Conservation (phyloP, 2,113 vertebrate genomes). For the Cinclus mexicanus region DNA sequence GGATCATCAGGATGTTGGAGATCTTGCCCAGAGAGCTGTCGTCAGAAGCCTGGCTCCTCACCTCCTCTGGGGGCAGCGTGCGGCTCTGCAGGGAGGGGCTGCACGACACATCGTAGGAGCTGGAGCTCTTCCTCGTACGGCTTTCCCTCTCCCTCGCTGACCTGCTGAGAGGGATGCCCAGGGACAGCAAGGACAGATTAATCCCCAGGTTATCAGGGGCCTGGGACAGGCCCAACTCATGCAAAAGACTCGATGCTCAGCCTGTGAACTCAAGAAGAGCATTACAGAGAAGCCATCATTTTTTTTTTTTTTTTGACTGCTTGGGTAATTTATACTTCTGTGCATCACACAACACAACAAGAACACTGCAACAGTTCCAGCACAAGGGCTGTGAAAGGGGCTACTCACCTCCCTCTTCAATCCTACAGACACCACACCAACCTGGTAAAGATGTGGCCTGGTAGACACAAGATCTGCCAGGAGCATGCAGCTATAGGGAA, state of each 20-base stretch:
- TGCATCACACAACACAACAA: neutral
- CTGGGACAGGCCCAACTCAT: neutral
- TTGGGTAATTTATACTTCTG: neutral
- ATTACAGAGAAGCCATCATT: neutral
- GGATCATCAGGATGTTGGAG: constrained; percentile 93
- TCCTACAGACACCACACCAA: neutral
- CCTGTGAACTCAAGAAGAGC: neutral
- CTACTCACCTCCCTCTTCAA: neutral
- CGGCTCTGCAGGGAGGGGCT: constrained; percentile 81
- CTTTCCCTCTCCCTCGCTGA: constrained; percentile 78
- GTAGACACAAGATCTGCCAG: neutral
- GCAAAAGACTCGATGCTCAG: neutral
- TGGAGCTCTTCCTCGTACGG: constrained; percentile 87
- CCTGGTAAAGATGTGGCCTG: neutral
- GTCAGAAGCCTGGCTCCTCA: constrained; percentile 91
- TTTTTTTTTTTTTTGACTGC: neutral
- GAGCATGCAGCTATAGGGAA: neutral
- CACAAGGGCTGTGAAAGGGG: neutral
- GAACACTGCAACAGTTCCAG: neutral
- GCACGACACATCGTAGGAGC: constrained; percentile 82
- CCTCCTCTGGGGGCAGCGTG: constrained; percentile 81
- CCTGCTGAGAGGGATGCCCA: constrained; percentile 54
- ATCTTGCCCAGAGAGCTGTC: constrained; percentile 90
- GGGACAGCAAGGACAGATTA: neutral
- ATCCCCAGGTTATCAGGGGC: neutral